Evolutionary conservation across 2,797 vertebrate genomes (phyloP), one percentile per base, ranked within the genome.

Genomic region (Phoxinus dragarum): DNA sequence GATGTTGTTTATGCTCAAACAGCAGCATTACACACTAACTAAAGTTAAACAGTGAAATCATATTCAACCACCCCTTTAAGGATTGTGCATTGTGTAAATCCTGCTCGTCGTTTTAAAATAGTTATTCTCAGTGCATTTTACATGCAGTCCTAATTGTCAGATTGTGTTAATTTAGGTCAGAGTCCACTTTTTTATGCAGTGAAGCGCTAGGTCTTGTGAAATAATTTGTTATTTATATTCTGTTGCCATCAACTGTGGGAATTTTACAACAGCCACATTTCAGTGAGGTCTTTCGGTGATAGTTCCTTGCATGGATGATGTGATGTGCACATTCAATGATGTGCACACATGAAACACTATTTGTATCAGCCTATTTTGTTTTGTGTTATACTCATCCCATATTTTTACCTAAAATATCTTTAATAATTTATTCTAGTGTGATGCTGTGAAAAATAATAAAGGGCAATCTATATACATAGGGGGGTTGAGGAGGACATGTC

Each of bases 191-290:
- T 59, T 68, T 40, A 68, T 54, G 69, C 17, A 36, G 21, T 86
- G 19, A 81, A 66, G 21, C 54, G 67, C 74, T 82, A 77, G 36
- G 61, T 80, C 8, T 59, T 82, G 16, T n/a, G 11, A 54, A 76
- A 42, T 79, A 76, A 76, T 75, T 5, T 54, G 27, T 27, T 27
- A 27, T 27, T 27, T 27, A 27, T 27, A 27, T 27, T 27, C 42
- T 80, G 31, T 74, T 69, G n/a, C 67, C 36, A 71, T 9, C 68
- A 42, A 10, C 34, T 44, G 68, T 76, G 21, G 80, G 52, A 31
- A 77, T 36, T 44, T 38, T 27, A 69, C 64, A 59, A 84, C 74
- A 47, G 52, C n/a, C 76, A 76, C 71, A 80, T 86, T 80, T 76
- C 16, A 59, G 64, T 59, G 40, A 84, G 76, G 69, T 61, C 82